Conservation (phyloP, 2,797 vertebrate genomes). For the Smutsia temminckii region DNA sequence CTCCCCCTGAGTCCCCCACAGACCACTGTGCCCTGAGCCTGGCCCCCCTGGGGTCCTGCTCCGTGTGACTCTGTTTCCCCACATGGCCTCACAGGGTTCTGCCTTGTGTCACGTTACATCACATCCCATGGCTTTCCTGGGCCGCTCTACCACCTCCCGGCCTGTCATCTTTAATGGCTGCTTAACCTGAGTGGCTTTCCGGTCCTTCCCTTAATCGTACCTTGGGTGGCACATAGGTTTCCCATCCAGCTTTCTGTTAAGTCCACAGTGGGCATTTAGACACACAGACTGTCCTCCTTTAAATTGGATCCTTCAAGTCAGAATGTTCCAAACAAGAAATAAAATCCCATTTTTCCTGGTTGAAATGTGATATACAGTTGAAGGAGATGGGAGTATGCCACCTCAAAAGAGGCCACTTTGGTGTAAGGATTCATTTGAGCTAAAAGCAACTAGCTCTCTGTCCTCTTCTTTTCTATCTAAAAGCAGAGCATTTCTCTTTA, state of each 20-base stretch:
- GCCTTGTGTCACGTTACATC: not conserved
- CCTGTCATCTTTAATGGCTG: no score
- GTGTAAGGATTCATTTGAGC: fast-evolving
- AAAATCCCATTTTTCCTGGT: not conserved
- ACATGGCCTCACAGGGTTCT: fast-evolving
- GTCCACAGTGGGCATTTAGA: not conserved
- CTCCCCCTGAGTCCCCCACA: not conserved
- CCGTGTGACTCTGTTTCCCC: not conserved
- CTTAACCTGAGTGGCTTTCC: not conserved
- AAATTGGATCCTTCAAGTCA: not conserved
- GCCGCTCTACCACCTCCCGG: no score
- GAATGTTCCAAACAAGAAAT: not conserved
- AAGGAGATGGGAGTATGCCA: not conserved
- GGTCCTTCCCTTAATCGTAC: not conserved
- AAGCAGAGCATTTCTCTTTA: not conserved
- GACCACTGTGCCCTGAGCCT: not conserved
- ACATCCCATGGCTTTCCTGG: no score
- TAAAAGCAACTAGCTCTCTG: not conserved
- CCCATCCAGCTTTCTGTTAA: not conserved
- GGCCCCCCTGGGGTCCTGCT: not conserved
- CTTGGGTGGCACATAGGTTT: not conserved
- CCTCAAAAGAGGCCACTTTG: not conserved
- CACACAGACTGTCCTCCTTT: not conserved
- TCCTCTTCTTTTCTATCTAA: not conserved
- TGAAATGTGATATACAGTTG: not conserved